Conservation (phyloP, 2,888 invertebrate species). For the Keiferia lycopersicella region DNA sequence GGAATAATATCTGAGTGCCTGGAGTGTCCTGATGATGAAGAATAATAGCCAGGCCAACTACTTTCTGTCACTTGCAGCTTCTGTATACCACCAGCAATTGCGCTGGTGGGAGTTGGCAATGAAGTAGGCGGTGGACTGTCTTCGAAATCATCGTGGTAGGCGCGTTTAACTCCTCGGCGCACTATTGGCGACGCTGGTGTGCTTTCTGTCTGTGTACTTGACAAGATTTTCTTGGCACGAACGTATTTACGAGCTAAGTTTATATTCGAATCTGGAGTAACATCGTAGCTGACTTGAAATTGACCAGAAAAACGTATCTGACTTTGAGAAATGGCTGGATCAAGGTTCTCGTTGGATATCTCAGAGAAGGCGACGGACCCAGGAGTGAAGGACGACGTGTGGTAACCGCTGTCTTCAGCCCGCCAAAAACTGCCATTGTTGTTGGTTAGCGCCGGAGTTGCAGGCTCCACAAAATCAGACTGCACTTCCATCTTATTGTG, state of each 20-base stretch:
- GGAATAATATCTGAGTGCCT: conserved; percentile 29
- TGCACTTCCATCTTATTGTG: conserved; percentile 64
- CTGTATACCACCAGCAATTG: conserved; percentile 67
- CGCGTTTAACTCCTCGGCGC: conserved; percentile 61
- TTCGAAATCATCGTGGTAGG: conserved; percentile 54
- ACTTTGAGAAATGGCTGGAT: conserved; percentile 43
- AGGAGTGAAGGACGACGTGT: conserved; percentile 69
- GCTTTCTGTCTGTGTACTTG: conserved; percentile 35
- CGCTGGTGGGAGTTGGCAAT: conserved; percentile 65
- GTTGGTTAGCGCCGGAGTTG: conserved; percentile 54
- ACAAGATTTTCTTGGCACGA: conserved; percentile 30
- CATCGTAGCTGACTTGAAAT: conserved; percentile 46
- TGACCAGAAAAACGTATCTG: conserved; percentile 49
- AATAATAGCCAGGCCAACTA: conserved; percentile 31
- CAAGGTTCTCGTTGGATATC: conserved; percentile 55
- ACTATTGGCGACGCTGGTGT: conserved; percentile 51
- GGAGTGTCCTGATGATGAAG: conserved; percentile 31
- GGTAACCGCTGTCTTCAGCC: conserved; percentile 74
- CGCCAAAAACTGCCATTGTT: conserved; percentile 56
- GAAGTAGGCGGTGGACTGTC: conserved; percentile 42
- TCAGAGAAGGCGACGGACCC: conserved; percentile 63
- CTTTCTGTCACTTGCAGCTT: conserved; percentile 64
- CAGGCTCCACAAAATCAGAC: conserved; percentile 52
- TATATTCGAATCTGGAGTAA: conserved; percentile 48
- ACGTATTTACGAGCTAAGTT: conserved; percentile 41